phyloP scores from a whole-genome alignment of 2,888 invertebrate species.

The Sarcophaga rosellei region DNA sequence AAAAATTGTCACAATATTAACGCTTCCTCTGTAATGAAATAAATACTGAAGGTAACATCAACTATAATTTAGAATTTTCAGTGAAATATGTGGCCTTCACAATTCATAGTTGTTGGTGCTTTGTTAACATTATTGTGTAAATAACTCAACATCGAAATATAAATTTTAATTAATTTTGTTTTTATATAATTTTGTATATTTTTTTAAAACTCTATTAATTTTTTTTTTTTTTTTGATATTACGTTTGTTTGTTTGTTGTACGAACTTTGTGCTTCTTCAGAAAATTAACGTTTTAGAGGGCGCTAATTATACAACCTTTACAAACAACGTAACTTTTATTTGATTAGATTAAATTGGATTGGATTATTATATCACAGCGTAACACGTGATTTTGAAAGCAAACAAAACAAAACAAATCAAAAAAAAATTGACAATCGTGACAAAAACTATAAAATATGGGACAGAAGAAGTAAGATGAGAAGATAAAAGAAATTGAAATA shows the following conservation, averaged over 20 bases:
- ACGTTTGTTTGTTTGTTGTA: no score
- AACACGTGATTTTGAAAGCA: conserved; percentile 7
- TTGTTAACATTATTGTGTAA: neutral
- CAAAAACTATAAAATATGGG: neutral
- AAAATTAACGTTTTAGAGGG: neutral
- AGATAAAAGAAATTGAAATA: no score
- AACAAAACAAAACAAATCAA: neutral
- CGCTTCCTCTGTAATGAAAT: no score
- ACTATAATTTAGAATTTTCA: no score
- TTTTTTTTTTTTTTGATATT: no score
- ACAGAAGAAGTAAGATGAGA: no score
- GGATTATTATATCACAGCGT: conserved; percentile 16
- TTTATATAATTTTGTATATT: neutral
- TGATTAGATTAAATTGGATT: conserved; percentile 2
- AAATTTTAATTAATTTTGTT: conserved; percentile 23
- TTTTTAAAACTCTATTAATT: no score
- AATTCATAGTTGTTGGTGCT: neutral
- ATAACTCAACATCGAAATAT: neutral
- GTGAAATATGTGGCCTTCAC: no score
- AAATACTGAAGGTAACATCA: no score
- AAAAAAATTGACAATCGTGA: neutral
- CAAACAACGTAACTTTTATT: neutral
- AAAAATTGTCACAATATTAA: no score
- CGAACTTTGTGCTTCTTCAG: neutral
- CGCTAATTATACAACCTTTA: conserved; percentile 35